Percentiles rank a stretch among this genome's conserved stretches.
These are phyloP conservation scores for Acrocephalus kingi DNA, from an alignment of 2,113 vertebrate species.

Conservation along the genomic window DNA sequence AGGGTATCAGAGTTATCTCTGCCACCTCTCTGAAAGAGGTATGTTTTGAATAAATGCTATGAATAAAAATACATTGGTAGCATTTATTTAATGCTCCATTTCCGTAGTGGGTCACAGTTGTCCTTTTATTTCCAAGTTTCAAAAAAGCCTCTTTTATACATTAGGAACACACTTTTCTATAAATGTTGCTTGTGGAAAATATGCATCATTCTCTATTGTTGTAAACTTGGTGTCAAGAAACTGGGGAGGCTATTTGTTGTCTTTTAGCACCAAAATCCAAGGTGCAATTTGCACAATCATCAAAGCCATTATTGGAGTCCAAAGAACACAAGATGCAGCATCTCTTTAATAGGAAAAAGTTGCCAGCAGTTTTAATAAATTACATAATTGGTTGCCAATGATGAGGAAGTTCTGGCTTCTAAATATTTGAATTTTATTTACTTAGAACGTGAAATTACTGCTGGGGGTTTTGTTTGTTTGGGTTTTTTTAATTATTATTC, in stretches of 20 bases:
- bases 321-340: neutral
- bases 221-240: neutral
- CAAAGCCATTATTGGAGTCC: neutral
- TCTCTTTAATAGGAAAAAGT: neutral
- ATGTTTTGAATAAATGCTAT: neutral
- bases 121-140: conserved; percentile 8
- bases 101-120: neutral
- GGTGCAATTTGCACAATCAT: neutral
- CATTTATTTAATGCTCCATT: neutral
- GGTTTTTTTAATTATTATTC: neutral
- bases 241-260: neutral
- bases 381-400: neutral
- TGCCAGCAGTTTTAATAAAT: neutral
- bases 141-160: conserved; percentile 1
- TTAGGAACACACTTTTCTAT: neutral
- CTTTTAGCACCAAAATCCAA: neutral
- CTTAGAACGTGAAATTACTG: neutral
- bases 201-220: neutral
- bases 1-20: neutral
- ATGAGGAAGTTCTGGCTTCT: neutral
- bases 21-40: neutral
- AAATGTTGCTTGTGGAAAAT: neutral
- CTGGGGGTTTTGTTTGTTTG: neutral
- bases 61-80: neutral
- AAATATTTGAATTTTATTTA: neutral